A percentile compares a stretch with the other conserved stretches of the same genome.
Conservation (phyloP, 2,113 vertebrate species). For the Heterocephalus glaber region DNA sequence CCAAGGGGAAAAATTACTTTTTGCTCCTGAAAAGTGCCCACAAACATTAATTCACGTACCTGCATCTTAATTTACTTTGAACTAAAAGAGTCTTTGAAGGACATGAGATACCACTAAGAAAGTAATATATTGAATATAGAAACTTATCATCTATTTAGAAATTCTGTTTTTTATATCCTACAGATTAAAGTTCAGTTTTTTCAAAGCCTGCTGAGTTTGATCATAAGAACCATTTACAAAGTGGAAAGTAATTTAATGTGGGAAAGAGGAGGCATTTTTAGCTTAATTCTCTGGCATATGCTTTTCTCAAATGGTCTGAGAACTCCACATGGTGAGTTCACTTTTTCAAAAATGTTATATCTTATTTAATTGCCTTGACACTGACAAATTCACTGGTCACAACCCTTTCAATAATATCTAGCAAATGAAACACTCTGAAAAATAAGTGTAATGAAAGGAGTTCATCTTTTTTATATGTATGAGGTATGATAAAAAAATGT, state of each 20-base stretch:
- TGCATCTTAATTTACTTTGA: not conserved
- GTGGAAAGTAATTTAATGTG: not conserved
- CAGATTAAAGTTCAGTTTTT: not conserved
- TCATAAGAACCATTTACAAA: constrained; percentile 22
- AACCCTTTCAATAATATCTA: constrained; percentile 53
- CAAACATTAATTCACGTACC: not conserved
- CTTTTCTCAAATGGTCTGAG: not conserved
- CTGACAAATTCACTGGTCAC: constrained; percentile 52
- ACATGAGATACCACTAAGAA: not conserved
- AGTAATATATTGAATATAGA: not conserved
- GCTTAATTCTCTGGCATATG: constrained; percentile 46
- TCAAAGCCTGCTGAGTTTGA: constrained; percentile 38
- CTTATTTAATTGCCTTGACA: constrained; percentile 70
- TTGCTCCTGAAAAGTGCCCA: not conserved
- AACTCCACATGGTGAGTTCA: constrained; percentile 68
- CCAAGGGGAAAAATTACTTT: not conserved
- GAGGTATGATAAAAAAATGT: not conserved
- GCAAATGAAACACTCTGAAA: constrained; percentile 57
- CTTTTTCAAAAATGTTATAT: constrained; percentile 60
- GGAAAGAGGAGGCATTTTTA: constrained; percentile 58
- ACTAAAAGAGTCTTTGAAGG: not conserved
- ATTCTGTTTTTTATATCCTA: not conserved
- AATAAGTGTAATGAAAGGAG: constrained; percentile 34
- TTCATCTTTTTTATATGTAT: not conserved
- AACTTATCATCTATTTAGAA: not conserved